A percentile compares a stretch with the other conserved stretches of the same genome.
These are phyloP conservation scores for Drepana falcataria DNA, from an alignment of 2,888 invertebrate genomes.

Conservation along the genomic window DNA sequence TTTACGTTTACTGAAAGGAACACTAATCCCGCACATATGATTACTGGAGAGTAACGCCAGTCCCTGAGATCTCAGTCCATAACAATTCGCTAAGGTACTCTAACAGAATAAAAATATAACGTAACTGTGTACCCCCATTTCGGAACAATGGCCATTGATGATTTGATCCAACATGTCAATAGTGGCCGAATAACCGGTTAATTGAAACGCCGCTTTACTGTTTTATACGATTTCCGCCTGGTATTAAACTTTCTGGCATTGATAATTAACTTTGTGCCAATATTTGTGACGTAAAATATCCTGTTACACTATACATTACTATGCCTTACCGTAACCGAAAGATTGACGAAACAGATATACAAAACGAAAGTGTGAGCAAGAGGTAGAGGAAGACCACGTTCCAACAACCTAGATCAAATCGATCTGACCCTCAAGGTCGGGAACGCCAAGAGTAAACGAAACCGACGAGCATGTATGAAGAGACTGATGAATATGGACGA, in stretches of 20 bases:
- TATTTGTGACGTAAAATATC: neutral
- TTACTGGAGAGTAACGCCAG: neutral
- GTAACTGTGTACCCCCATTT: slow-evolving; percentile 36
- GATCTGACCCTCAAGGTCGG: too few relatives aligned
- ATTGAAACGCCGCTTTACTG: slow-evolving; percentile 2
- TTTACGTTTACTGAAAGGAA: too few relatives aligned
- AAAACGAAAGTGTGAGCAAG: too few relatives aligned
- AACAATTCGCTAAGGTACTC: slow-evolving; percentile 4
- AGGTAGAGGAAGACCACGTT: too few relatives aligned
- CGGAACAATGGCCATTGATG: slow-evolving; percentile 35
- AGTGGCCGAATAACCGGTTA: slow-evolving; percentile 5
- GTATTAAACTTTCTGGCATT: neutral
- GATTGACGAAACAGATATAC: too few relatives aligned
- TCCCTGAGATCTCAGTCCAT: neutral
- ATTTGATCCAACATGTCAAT: slow-evolving; percentile 25
- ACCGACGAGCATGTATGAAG: too few relatives aligned
- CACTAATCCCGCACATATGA: neutral
- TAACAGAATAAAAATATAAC: slow-evolving; percentile 30
- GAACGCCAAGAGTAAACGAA: too few relatives aligned
- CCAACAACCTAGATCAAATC: too few relatives aligned
- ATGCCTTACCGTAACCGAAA: too few relatives aligned
- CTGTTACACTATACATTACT: too few relatives aligned
- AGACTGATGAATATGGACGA: too few relatives aligned
- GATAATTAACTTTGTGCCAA: neutral
- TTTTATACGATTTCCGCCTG: slow-evolving; percentile 5